These are phyloP conservation scores for Rhynchophorus ferrugineus DNA, from an alignment of 1,140 invertebrate species.

Conservation along the genomic window DNA sequence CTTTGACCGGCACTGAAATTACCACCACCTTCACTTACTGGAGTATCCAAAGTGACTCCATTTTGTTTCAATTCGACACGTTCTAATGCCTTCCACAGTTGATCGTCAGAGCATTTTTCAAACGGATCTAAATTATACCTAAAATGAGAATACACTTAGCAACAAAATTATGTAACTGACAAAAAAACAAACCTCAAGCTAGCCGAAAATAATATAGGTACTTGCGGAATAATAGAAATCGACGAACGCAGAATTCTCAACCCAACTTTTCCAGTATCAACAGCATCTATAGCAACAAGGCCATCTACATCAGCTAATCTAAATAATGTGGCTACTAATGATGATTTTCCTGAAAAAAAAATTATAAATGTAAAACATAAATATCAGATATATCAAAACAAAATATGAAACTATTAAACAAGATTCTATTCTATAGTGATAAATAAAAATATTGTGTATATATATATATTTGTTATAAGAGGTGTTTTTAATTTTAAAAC, in stretches of 20 bases:
- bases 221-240: conserved; percentile 43
- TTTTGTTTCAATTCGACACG: conserved; percentile 48
- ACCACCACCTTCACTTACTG: conserved; percentile 61
- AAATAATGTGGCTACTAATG: conserved; percentile 64
- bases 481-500: too few species aligned
- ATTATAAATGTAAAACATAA: background rate
- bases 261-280: conserved; percentile 51
- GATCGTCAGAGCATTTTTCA: conserved; percentile 53
- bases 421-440: too few species aligned
- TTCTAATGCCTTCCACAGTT: conserved; percentile 59
- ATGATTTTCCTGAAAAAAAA: conserved; percentile 66
- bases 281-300: conserved; percentile 53
- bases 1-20: conserved; percentile 82
- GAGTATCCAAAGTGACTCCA: conserved; percentile 53
- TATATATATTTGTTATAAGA: too few species aligned
- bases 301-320: conserved; percentile 49
- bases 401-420: too few species aligned
- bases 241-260: conserved; percentile 53
- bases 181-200: conserved; percentile 8
- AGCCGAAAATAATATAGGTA: conserved; percentile 23
- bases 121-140: conserved; percentile 79
- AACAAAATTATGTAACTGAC: background rate
- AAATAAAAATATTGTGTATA: too few species aligned
- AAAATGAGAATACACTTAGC: background rate
- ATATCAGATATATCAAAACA: too few species aligned